Percentiles rank a stretch among this genome's conserved stretches.
These are phyloP conservation scores for Drosophila sechellia DNA, from an alignment of 1,140 invertebrate genomes.

Conservation along the genomic window DNA sequence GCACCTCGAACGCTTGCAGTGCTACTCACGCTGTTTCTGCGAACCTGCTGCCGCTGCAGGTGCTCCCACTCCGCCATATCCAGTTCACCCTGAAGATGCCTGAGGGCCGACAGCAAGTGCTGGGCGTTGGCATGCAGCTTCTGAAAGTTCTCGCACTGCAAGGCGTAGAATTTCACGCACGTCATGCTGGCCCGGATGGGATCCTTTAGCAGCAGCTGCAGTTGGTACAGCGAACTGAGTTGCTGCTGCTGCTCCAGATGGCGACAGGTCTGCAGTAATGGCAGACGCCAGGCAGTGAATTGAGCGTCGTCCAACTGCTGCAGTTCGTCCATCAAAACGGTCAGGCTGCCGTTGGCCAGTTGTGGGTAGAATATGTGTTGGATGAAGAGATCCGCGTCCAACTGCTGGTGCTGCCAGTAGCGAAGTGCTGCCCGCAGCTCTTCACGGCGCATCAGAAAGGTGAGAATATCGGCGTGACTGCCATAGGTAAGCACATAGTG, in stretches of 20 bases:
- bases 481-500: constrained; percentile 91
- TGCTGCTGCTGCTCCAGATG: constrained; percentile 88
- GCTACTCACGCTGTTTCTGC: constrained; percentile 54
- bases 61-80: constrained; percentile 80
- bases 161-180: constrained; percentile 89
- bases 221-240: constrained; percentile 88
- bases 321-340: constrained; percentile 87
- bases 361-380: constrained; percentile 89
- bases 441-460: constrained; percentile 89
- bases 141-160: constrained; percentile 86
- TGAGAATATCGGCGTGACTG: constrained; percentile 88
- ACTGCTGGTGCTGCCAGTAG: constrained; percentile 88
- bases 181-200: constrained; percentile 90
- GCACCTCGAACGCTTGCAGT: constrained; percentile 19
- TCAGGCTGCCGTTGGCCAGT: constrained; percentile 87
- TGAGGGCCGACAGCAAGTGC: constrained; percentile 87
- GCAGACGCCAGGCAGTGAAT: constrained; percentile 88
- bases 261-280: constrained; percentile 88
- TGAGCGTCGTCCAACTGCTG: constrained; percentile 86
- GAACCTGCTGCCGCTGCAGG: constrained; percentile 58
- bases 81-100: constrained; percentile 86
- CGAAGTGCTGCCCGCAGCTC: constrained; percentile 87
- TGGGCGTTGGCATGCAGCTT: constrained; percentile 86
- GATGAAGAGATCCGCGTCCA: constrained; percentile 89
- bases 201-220: constrained; percentile 89